phyloP scores from a whole-genome alignment of 2,888 invertebrate species.

The Drepana falcataria region DNA sequence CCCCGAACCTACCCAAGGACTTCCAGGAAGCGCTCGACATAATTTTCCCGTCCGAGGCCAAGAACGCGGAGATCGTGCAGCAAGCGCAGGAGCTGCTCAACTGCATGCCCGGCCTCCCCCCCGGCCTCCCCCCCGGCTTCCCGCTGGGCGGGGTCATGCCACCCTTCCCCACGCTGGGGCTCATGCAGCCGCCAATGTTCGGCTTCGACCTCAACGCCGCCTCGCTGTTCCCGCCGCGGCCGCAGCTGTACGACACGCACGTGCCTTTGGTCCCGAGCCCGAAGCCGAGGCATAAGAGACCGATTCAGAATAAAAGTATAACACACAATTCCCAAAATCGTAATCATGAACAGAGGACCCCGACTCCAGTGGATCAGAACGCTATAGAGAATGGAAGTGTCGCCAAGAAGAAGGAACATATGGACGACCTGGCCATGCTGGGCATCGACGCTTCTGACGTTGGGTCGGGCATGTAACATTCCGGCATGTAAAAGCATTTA shows the following conservation, averaged over 20 bases:
- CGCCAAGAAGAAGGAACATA: slow-evolving; percentile 69
- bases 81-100: slow-evolving; percentile 24
- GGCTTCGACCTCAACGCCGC: slow-evolving; percentile 53
- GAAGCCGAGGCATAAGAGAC: slow-evolving; percentile 18
- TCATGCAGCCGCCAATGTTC: slow-evolving; percentile 50
- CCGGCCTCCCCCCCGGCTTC: slow-evolving; percentile 20
- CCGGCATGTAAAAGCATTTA: too few relatives aligned
- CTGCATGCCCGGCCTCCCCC: slow-evolving; percentile 26
- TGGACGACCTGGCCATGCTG: slow-evolving; percentile 89
- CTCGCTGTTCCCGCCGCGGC: slow-evolving; percentile 39
- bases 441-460: slow-evolving; percentile 91
- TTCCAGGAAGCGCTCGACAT: slow-evolving; percentile 83
- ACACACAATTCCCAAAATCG: slow-evolving; percentile 14
- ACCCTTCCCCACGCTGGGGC: slow-evolving; percentile 29
- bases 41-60: slow-evolving; percentile 76
- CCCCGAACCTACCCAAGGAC: slow-evolving; percentile 77
- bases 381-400: slow-evolving; percentile 21
- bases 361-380: slow-evolving; percentile 8
- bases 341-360: slow-evolving; percentile 20
- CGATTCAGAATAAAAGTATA: slow-evolving; percentile 14
- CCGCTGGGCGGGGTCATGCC: slow-evolving; percentile 33
- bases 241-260: slow-evolving; percentile 62
- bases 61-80: slow-evolving; percentile 25
- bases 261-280: slow-evolving; percentile 49
- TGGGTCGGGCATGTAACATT: slow-evolving; percentile 68